These are phyloP conservation scores for Erebia ligea DNA, from an alignment of 2,888 invertebrate genomes.

Conservation along the genomic window DNA sequence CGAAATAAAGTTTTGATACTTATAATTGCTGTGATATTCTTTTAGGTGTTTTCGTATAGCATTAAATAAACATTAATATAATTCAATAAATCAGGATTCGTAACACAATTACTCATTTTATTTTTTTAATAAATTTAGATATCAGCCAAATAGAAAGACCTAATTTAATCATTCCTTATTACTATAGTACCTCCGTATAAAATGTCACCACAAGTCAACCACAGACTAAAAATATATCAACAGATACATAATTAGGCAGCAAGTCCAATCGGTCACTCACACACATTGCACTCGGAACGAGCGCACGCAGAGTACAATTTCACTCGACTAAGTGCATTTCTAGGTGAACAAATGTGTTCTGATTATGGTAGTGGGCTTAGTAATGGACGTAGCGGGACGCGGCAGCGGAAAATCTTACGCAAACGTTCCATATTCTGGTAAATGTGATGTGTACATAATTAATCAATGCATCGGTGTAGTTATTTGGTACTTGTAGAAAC, in stretches of 20 bases:
- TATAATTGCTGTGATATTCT: too few species aligned
- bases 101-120: too few species aligned
- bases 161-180: background rate
- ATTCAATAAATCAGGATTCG: too few species aligned
- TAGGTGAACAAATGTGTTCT: conserved; percentile 61
- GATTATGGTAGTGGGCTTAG: conserved; percentile 44
- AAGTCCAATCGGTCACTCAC: conserved; percentile 51
- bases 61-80: too few species aligned
- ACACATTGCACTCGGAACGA: conserved; percentile 64
- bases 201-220: conserved; percentile 40
- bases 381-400: conserved; percentile 55
- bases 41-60: too few species aligned
- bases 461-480: background rate
- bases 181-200: conserved; percentile 23
- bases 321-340: conserved; percentile 68
- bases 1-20: too few species aligned
- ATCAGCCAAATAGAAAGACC: background rate
- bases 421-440: background rate
- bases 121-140: too few species aligned
- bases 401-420: conserved; percentile 29
- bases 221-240: conserved; percentile 42
- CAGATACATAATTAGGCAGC: conserved; percentile 34
- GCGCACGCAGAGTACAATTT: conserved; percentile 72
- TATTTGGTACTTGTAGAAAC: background rate
- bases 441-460: background rate